Evolutionary conservation across 2,797 vertebrate species (phyloP).

Genomic region (Steatocranus sp.): DNA sequence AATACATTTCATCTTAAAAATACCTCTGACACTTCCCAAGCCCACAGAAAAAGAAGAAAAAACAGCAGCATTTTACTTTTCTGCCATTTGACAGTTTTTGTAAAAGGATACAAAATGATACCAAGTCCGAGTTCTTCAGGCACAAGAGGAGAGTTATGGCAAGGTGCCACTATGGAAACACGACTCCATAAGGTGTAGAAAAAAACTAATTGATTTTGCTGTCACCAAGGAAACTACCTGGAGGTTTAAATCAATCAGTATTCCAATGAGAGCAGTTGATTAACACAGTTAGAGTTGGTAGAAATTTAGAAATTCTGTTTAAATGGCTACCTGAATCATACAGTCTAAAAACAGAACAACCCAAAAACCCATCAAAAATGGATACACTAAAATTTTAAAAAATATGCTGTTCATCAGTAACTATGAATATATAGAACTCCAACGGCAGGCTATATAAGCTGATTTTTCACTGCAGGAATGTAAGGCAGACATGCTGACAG

Average conservation of each 20-base stretch:
- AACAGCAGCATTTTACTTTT: not conserved
- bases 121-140: not conserved
- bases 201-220: slow-evolving; percentile 60
- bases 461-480: not conserved
- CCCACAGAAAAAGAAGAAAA: not conserved
- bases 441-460: not conserved
- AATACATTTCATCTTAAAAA: not conserved
- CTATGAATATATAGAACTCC: not conserved
- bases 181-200: slow-evolving; percentile 33
- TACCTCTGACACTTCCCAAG: not conserved
- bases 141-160: slow-evolving; percentile 37
- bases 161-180: slow-evolving; percentile 20
- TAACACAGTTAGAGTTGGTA: slow-evolving; percentile 30
- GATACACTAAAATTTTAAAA: not conserved
- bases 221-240: slow-evolving; percentile 63
- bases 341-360: not conserved
- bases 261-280: slow-evolving; percentile 52
- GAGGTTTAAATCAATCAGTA: slow-evolving; percentile 61
- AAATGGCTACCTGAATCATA: not conserved
- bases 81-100: not conserved
- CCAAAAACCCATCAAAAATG: not conserved
- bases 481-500: not conserved
- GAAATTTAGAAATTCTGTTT: not conserved
- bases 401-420: not conserved
- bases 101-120: slow-evolving; percentile 9